Evolutionary conservation across 2,113 vertebrate species (phyloP), one percentile per base, ranked within the genome.

Genomic region (Geococcyx californianus): DNA sequence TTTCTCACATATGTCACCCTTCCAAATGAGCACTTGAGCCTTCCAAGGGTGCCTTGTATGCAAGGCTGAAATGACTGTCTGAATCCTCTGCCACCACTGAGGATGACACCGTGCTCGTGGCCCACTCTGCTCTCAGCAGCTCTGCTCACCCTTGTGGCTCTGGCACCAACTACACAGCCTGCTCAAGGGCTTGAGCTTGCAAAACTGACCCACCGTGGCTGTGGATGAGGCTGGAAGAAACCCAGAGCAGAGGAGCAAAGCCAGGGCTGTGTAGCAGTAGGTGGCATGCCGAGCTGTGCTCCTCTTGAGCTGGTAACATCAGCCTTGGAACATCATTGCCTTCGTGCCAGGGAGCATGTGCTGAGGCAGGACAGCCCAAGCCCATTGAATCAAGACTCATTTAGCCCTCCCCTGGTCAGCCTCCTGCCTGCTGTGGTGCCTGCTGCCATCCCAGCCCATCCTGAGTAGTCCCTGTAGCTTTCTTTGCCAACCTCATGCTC

Each of bases 141-240:
- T 51, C 13, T 2, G 0, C 12, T 86, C 44, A 20, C 28, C 68
- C 19, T 23, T 23, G 18, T 9, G 34, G 20, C 63, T 44, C 31
- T 67, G 63, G 44, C 44, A 74, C 31, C 49, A 9, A 20, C 47
- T 52, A 5, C 4, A 2, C 54, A 68, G 38, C 10, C 24, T 6
- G 0, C 45, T 26, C 3, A 0, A 16, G 38, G 31, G 44, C 16
- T 9, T n/a, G 33, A 44, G 9, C 5, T 40, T 83, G 89, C 72
- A 66, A 12, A 52, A 14, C 11, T 10, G 45, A 12, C 33, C 45
- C 64, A 1, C 20, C 0, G 0, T 44, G 72, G 33, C 2, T 1
- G 20, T 4, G 0, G 21, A 1, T 34, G 3, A 64, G 19, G 63
- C 63, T 87, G 74, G 60, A 70, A 34, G 68, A 42, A 80, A 29